Conservation (phyloP, 2,888 invertebrate species). For the Lordiphosa andalusiaca region DNA sequence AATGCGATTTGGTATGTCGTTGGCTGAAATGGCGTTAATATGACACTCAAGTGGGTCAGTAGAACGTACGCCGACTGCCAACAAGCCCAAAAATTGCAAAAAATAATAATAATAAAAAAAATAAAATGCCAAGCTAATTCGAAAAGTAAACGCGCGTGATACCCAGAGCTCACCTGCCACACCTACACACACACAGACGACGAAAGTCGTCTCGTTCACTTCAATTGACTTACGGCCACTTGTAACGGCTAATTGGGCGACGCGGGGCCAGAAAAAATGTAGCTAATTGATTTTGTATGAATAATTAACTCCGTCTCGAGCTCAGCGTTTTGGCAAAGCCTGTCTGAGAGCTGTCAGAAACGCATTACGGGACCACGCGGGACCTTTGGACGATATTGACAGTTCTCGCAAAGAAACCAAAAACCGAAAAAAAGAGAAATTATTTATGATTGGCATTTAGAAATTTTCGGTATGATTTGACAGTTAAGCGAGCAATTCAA, state of each 20-base stretch:
- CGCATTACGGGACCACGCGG: slow-evolving; percentile 36
- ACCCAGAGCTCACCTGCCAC: slow-evolving; percentile 32
- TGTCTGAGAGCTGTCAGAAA: slow-evolving; percentile 57
- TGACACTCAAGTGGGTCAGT: slow-evolving; percentile 61
- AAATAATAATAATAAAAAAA: slow-evolving; percentile 32
- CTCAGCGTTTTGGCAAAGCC: slow-evolving; percentile 35
- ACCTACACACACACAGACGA: slow-evolving; percentile 43
- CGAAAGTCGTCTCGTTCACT: slow-evolving; percentile 50
- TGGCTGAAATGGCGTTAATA: slow-evolving; percentile 29
- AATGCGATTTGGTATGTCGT: slow-evolving; percentile 27
- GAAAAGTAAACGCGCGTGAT: slow-evolving; percentile 51
- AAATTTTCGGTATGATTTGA: slow-evolving; percentile 61
- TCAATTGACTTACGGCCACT: slow-evolving; percentile 60
- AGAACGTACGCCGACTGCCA: slow-evolving; percentile 43
- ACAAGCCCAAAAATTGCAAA: slow-evolving; percentile 18
- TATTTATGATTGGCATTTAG: slow-evolving; percentile 75
- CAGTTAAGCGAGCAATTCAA: slow-evolving; percentile 41
- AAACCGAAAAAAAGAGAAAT: slow-evolving; percentile 67
- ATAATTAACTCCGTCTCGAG: slow-evolving; percentile 29
- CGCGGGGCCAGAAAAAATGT: slow-evolving; percentile 33
- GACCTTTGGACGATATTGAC: slow-evolving; percentile 44
- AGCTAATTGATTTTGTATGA: slow-evolving; percentile 54
- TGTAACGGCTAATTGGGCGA: slow-evolving; percentile 67
- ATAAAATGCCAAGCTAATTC: slow-evolving; percentile 62
- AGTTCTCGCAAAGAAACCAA: slow-evolving; percentile 32